phyloP scores from a whole-genome alignment of 2,888 invertebrate species.

The Polymixis lichenea region DNA sequence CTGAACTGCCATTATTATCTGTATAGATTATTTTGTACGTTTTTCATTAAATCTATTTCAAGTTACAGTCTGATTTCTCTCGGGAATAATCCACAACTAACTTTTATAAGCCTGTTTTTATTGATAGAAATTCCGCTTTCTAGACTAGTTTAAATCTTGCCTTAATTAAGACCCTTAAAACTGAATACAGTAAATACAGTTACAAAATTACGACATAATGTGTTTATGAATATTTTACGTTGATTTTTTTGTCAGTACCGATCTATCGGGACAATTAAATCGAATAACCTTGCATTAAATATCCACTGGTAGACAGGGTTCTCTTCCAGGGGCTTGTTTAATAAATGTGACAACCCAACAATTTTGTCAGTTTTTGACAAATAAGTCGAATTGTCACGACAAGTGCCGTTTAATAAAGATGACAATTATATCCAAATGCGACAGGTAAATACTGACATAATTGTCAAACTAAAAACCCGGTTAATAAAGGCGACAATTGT shows the following conservation, averaged over 20 bases:
- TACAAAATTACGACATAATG: no score
- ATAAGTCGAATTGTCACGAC: no score
- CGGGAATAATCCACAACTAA: conserved; percentile 1
- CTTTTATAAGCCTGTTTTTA: conserved; percentile 9
- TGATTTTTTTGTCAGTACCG: no score
- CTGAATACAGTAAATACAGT: background rate
- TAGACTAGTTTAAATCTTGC: background rate
- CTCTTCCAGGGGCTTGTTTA: background rate
- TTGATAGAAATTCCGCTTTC: background rate
- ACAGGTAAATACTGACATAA: no score
- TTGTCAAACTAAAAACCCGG: no score
- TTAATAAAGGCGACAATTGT: no score
- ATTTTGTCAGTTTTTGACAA: no score
- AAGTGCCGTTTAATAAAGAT: no score
- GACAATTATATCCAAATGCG: no score
- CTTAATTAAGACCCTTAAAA: background rate
- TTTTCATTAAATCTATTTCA: conserved; percentile 29
- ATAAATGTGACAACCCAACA: no score
- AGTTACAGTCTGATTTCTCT: conserved; percentile 48
- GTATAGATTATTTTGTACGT: conserved; percentile 27
- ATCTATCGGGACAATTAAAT: no score
- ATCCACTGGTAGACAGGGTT: background rate
- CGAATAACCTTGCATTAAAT: background rate
- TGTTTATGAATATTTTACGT: background rate
- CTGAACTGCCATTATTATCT: conserved; percentile 5